Evolutionary conservation across 2,113 vertebrate genomes (phyloP).

Genomic region (Syrrhaptes paradoxus): DNA sequence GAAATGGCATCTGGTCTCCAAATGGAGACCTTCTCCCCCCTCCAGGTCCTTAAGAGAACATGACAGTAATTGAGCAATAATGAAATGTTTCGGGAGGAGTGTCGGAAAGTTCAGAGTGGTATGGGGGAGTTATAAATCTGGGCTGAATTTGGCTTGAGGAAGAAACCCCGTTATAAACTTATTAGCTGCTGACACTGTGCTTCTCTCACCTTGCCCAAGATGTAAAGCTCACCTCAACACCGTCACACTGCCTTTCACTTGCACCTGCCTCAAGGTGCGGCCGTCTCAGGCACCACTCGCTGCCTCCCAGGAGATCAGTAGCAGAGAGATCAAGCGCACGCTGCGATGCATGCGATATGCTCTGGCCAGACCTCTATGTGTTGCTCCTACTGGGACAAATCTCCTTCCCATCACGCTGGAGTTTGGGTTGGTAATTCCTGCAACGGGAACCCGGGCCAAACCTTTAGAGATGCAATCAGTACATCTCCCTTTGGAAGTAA

Average conservation of each 20-base stretch:
- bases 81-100: conserved; percentile 54
- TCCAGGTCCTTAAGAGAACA: conserved; percentile 41
- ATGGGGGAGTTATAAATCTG: conserved; percentile 38
- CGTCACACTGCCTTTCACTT: neutral
- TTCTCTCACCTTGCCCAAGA: conserved; percentile 1
- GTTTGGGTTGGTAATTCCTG: neutral
- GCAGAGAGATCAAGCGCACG: neutral
- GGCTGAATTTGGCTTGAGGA: conserved; percentile 14
- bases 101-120: conserved; percentile 16
- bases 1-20: conserved; percentile 61
- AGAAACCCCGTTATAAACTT: conserved; percentile 25
- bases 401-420: neutral
- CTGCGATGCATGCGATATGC: accelerated
- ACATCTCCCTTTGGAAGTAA: neutral
- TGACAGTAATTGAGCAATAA: conserved; percentile 64
- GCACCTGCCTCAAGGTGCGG: conserved; percentile 11
- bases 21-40: conserved; percentile 30
- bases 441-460: neutral
- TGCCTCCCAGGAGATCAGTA: neutral
- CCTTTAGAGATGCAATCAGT: neutral
- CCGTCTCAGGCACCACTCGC: neutral
- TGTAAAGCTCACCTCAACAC: neutral
- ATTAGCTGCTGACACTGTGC: conserved; percentile 27
- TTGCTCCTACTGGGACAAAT: neutral
- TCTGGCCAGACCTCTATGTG: neutral